These are phyloP conservation scores for Indicator maculatus DNA, from an alignment of 2,113 vertebrate species.

Conservation along the genomic window DNA sequence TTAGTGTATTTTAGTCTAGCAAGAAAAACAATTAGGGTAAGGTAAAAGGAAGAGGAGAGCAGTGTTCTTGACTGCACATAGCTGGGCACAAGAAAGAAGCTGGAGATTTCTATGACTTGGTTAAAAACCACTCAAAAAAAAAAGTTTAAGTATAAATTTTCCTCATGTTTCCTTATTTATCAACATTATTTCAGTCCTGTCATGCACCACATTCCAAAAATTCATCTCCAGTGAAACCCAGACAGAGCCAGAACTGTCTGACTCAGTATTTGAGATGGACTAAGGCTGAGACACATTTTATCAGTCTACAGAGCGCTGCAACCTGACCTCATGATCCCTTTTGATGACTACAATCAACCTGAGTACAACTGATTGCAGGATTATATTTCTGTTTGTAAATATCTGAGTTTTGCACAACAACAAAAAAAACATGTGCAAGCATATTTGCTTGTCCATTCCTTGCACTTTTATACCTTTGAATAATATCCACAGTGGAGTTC, in stretches of 20 bases:
- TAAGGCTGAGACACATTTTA: background rate
- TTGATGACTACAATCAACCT: background rate
- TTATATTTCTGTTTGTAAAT: background rate
- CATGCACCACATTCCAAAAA: background rate
- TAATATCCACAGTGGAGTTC: background rate
- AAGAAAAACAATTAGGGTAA: background rate
- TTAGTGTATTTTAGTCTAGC: background rate
- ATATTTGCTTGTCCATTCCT: background rate
- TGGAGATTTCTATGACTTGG: background rate
- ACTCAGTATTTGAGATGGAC: background rate
- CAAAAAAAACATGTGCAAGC: background rate
- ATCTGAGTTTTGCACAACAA: background rate
- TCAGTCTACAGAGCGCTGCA: background rate
- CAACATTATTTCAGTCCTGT: background rate
- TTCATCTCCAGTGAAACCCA: background rate
- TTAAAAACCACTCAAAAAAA: background rate
- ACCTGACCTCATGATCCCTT: background rate
- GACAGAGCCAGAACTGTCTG: background rate
- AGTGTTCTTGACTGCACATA: background rate
- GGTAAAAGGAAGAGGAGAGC: background rate
- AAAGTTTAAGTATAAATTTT: background rate
- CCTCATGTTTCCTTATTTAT: background rate
- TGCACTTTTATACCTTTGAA: background rate
- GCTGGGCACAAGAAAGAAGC: background rate
- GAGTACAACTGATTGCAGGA: background rate